These are phyloP conservation scores for Melieria crassipennis DNA, from an alignment of 2,888 invertebrate genomes.

Conservation along the genomic window DNA sequence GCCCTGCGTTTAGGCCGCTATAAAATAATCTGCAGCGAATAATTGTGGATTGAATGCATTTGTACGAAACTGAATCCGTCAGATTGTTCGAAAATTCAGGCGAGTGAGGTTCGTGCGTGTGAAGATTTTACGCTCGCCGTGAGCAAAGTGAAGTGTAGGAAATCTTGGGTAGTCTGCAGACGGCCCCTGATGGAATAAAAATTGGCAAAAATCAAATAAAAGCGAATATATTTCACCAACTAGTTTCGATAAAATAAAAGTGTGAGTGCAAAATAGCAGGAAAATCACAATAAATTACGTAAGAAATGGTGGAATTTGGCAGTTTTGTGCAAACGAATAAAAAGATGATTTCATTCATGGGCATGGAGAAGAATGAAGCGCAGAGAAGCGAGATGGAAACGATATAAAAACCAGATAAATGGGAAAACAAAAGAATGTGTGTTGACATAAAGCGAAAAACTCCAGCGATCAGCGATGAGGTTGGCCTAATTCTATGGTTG, in stretches of 20 bases:
- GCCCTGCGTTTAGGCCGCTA: no score
- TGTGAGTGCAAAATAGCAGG: slow-evolving; percentile 51
- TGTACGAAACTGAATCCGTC: background rate
- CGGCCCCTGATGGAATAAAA: slow-evolving; percentile 60
- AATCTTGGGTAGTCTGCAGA: slow-evolving; percentile 17
- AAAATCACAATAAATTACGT: slow-evolving; percentile 52
- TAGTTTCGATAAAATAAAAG: slow-evolving; percentile 43
- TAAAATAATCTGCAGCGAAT: no score
- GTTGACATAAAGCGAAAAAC: slow-evolving; percentile 23
- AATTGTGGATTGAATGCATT: no score
- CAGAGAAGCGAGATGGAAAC: slow-evolving; percentile 9
- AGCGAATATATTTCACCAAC: slow-evolving; percentile 35
- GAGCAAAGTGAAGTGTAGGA: slow-evolving; percentile 13
- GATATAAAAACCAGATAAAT: slow-evolving; percentile 17
- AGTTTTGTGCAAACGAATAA: slow-evolving; percentile 11
- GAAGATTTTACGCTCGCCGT: background rate
- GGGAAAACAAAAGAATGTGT: slow-evolving; percentile 19
- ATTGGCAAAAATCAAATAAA: slow-evolving; percentile 49
- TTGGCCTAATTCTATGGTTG: no score
- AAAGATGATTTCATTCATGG: slow-evolving; percentile 29
- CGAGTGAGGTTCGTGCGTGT: slow-evolving; percentile 14
- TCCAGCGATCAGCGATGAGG: no score
- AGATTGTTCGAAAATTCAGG: slow-evolving; percentile 33
- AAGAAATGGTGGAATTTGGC: slow-evolving; percentile 47
- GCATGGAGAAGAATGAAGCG: slow-evolving; percentile 2